phyloP scores from a whole-genome alignment of 2,113 vertebrate species.

The Silurus asotus region DNA sequence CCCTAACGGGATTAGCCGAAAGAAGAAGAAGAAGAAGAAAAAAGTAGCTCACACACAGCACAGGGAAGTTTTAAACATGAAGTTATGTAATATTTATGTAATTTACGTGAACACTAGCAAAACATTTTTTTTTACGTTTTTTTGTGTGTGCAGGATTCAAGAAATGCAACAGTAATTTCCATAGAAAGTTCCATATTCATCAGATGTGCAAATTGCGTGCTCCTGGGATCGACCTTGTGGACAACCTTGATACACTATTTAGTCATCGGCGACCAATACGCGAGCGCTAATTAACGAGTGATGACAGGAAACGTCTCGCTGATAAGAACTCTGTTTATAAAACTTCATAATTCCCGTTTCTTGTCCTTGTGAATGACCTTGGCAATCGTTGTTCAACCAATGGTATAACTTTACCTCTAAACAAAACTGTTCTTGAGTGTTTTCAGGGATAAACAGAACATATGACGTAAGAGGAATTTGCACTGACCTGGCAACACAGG shows the following conservation, averaged over 20 bases:
- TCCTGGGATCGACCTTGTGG: neutral
- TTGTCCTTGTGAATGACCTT: neutral
- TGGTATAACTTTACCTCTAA: neutral
- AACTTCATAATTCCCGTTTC: neutral
- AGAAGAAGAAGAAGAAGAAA: too few relatives aligned
- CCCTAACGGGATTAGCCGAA: too few relatives aligned
- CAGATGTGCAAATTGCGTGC: neutral
- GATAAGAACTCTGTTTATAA: neutral
- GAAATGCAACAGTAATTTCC: too few relatives aligned
- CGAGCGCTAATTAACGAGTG: neutral
- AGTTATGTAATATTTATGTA: too few relatives aligned
- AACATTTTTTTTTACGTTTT: too few relatives aligned
- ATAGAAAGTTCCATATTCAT: neutral
- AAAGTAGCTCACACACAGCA: too few relatives aligned
- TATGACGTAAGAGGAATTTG: neutral
- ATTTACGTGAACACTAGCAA: too few relatives aligned
- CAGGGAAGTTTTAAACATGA: too few relatives aligned
- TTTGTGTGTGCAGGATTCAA: too few relatives aligned
- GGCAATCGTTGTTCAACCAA: neutral
- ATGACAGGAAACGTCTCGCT: neutral
- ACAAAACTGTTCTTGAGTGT: neutral
- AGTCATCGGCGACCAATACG: neutral
- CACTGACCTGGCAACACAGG: slow-evolving; percentile 86
- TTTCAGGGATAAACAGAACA: neutral
- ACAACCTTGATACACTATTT: neutral